A percentile compares a stretch with the other conserved stretches of the same genome.
Evolutionary conservation across 2,113 vertebrate species (phyloP).

Genomic region (Tringa solitaria): DNA sequence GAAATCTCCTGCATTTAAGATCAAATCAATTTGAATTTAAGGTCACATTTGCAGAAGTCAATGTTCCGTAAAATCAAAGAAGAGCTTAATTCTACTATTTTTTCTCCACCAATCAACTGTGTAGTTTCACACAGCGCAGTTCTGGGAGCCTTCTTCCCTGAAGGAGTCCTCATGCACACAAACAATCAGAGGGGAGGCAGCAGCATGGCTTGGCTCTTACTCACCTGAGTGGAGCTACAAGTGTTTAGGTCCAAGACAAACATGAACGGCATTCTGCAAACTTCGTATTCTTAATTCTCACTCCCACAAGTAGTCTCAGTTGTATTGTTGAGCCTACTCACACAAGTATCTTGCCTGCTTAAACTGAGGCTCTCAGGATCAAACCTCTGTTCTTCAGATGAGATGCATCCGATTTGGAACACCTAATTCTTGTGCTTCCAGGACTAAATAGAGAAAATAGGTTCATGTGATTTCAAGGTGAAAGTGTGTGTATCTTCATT

Average conservation of each 20-base stretch:
- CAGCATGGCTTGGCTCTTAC: not conserved
- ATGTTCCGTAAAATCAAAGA: conserved; percentile 56
- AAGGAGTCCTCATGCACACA: not conserved
- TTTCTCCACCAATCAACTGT: not conserved
- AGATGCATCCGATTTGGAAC: conserved; percentile 11
- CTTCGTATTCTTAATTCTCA: not conserved
- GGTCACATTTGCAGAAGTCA: conserved; percentile 63
- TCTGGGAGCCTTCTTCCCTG: not conserved
- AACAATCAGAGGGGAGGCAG: not conserved
- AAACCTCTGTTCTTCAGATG: not conserved
- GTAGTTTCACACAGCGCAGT: not conserved
- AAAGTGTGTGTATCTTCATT: conserved; percentile 49
- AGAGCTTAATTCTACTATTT: conserved; percentile 41
- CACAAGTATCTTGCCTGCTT: not conserved
- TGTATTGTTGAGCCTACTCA: not conserved
- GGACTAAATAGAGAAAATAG: conserved; percentile 18
- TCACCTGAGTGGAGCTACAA: not conserved
- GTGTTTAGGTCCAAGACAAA: not conserved
- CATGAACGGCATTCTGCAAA: not conserved
- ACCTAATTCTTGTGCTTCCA: conserved; percentile 3
- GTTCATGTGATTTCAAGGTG: conserved; percentile 50
- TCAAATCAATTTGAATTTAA: conserved; percentile 68
- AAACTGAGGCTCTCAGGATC: not conserved
- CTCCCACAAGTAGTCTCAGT: not conserved
- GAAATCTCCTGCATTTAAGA: conserved; percentile 62